phyloP scores from a whole-genome alignment of 2,113 vertebrate species.

The Microcebus tavaratra region DNA sequence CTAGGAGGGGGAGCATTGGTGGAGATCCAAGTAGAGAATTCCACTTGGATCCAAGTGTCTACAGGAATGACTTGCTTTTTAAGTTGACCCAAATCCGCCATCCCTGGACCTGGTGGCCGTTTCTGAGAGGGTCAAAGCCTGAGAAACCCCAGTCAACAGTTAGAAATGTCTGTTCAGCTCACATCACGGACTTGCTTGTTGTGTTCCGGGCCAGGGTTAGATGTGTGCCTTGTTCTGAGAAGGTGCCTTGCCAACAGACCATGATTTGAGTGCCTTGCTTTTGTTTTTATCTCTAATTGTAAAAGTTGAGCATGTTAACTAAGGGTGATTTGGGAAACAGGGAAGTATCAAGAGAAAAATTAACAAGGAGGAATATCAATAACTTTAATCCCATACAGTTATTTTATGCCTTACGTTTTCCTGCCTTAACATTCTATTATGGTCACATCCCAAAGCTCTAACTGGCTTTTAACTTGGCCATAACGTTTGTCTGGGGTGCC shows the following conservation, averaged over 20 bases:
- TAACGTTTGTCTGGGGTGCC: fast-evolving
- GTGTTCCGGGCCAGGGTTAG: not conserved
- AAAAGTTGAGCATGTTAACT: not conserved
- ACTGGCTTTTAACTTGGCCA: not conserved
- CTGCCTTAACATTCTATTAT: not conserved
- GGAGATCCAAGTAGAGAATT: no score
- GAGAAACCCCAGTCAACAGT: no score
- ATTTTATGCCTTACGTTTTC: not conserved
- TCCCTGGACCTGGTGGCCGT: not conserved
- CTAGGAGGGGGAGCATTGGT: no score
- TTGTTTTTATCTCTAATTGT: not conserved
- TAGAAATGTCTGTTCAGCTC: not conserved
- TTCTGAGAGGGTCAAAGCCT: not conserved
- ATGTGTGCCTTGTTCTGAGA: not conserved
- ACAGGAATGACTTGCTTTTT: not conserved
- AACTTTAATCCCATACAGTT: not conserved
- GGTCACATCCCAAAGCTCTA: not conserved
- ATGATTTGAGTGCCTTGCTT: not conserved
- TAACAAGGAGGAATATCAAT: not conserved
- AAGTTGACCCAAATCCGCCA: not conserved
- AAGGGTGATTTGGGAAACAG: not conserved
- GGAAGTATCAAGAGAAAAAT: not conserved
- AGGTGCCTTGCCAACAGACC: not conserved
- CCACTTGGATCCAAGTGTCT: not conserved
- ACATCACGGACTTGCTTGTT: not conserved